A percentile compares a stretch with the other conserved stretches of the same genome.
Conservation (phyloP, 2,113 vertebrate genomes). For the Prunella fulvescens region DNA sequence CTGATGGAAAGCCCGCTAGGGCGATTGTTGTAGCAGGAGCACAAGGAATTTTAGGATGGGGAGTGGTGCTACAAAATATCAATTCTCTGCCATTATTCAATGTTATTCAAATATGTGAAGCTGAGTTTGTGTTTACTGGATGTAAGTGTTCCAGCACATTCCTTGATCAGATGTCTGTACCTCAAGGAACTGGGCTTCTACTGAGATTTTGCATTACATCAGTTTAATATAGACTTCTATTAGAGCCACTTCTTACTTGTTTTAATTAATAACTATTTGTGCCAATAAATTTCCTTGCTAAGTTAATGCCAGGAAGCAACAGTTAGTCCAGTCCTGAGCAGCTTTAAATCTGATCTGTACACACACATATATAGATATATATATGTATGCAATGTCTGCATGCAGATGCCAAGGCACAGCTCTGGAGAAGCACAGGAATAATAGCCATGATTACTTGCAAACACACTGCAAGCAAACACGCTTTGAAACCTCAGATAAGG, state of each 20-base stretch:
- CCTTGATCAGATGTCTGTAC: background rate
- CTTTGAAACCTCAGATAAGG: background rate
- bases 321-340: background rate
- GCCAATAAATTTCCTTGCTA: background rate
- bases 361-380: background rate
- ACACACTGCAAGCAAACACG: background rate
- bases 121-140: background rate
- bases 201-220: background rate
- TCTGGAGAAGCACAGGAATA: background rate
- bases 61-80: background rate
- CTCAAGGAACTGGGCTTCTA: background rate
- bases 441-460: background rate
- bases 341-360: background rate
- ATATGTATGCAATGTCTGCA: background rate
- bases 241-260: background rate
- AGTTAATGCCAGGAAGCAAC: background rate
- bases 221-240: background rate
- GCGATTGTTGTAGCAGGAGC: background rate
- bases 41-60: background rate
- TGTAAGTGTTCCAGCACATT: background rate
- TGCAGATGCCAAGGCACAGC: background rate
- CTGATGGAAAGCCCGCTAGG: background rate
- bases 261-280: background rate
- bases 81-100: background rate
- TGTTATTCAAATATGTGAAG: background rate